Evolutionary conservation across 1,140 invertebrate genomes (phyloP), one percentile per base, ranked within the genome.

Genomic region (Tetramorium parvispinum): DNA sequence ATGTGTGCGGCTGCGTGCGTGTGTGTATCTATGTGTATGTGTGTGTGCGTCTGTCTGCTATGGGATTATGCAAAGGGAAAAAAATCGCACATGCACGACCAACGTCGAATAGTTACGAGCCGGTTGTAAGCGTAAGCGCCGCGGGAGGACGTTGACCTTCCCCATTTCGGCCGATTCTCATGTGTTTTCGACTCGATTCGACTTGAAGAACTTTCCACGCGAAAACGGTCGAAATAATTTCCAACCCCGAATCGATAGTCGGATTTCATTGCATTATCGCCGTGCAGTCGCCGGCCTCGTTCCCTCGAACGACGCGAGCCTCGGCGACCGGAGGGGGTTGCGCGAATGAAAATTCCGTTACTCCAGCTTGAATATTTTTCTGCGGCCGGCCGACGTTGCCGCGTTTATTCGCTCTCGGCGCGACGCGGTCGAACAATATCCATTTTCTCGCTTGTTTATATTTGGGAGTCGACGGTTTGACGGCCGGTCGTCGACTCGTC

Each of bases 31-130:
- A n/a, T n/a, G n/a, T n/a, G 32, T 76, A 10, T 6, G 18, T 32
- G 51, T 57, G 16, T 63, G 13, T 27, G 8, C 16, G 21, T 61
- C 6, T 13, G 51, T 51, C 7, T n/a, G 32, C 24, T 63, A 10
- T 18, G n/a, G 27, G 77, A 53, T 81, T 81, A 81, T 53, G 32
- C n/a, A 81, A 51, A 81, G 57, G 37, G 43, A 70, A 81, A 81
- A 81, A 81, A 81, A 59, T 70, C 65, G 66, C 65, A 55, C 53
- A 43, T 53, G 49, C 63, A 40, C 46, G 49, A 70, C 21, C 46
- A 71, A 37, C 46, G 61, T 55, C 46, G 77, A 81, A 81, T 55
- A 81, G 78, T 81, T 53, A 53, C 63, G 77, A 81, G 78, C 46
- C 78, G 32, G 65, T 81, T 81, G 49, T 55, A 71, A 71, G 49